Evolutionary conservation across 2,113 vertebrate genomes (phyloP), one percentile per base, ranked within the genome.

Genomic region (Casuarius casuarius): DNA sequence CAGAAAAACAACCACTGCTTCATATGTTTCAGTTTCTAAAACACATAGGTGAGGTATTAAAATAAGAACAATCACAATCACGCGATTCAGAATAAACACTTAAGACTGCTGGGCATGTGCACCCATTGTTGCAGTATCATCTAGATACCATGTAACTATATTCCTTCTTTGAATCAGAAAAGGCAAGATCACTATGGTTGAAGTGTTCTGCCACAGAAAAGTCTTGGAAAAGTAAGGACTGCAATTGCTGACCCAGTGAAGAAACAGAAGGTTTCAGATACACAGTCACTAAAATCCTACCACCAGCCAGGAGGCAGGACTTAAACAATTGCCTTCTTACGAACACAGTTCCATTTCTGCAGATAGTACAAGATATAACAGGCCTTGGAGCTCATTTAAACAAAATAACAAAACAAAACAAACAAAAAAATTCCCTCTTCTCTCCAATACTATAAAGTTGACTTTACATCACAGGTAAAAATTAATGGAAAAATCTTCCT

Each of bases 401-500:
- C 29, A 51, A 51, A 14, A 46, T 16, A 44, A 44, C 44, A 44
- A 44, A 44, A 44, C 44, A 44, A 14, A 46, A 46, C 44, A 46
- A 15, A 46, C 5, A 15, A 46, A 56, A 62, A 65, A 40, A 3
- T 23, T 25, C 62, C 25, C 1, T 1, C 18, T 81, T 35, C 38
- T 46, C 51, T 83, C 23, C 15, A 85, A 59, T 29, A n/a, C 12
- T 44, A 4, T n/a, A 48, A 74, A 22, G 33, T 1, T 28, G 22
- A 31, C 35, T 71, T 94, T 49, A 58, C 4, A 61, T 11, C 31
- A 65, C 13, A 35, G 28, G 12, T 74, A 67, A 71, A 94, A 91
- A 33, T 13, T 21, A 23, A 66, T 35, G 2, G 5, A 42, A 2
- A 0, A 0, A 3, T 46, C n/a, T 78, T 84, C 52, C 40, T 77